Percentiles rank a stretch among this genome's conserved stretches.
These are phyloP conservation scores for Lagodon rhomboides DNA, from an alignment of 2,797 vertebrate genomes.

Conservation along the genomic window DNA sequence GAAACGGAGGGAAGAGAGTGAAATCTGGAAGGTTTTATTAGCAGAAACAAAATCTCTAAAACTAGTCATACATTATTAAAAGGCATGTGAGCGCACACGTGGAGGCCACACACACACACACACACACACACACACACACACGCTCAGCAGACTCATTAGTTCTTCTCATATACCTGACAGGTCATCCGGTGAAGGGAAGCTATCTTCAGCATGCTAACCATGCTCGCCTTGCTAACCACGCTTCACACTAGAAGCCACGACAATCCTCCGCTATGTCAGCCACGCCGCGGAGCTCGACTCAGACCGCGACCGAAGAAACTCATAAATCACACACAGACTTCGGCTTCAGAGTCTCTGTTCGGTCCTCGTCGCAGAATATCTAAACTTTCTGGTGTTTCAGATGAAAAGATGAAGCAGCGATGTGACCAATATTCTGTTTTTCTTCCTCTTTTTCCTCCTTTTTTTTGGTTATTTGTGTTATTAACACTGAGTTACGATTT, in stretches of 20 bases:
- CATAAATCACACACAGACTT: too few species aligned
- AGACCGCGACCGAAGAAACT: too few species aligned
- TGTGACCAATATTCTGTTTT: slow-evolving; percentile 5
- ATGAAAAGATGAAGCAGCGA: not conserved
- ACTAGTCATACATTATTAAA: not conserved
- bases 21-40: not conserved
- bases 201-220: slow-evolving; percentile 66
- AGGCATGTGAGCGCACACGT: not conserved
- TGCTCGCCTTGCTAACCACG: slow-evolving; percentile 42
- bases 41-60: not conserved
- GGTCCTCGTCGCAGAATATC: too few species aligned
- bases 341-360: too few species aligned
- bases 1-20: not conserved
- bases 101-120: not conserved
- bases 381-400: too few species aligned
- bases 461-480: not conserved
- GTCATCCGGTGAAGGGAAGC: slow-evolving; percentile 47
- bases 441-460: not conserved
- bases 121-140: not conserved
- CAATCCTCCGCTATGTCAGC: slow-evolving; percentile 17
- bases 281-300: not conserved
- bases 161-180: slow-evolving; percentile 44
- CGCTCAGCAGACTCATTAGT: slow-evolving; percentile 36
- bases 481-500: not conserved
- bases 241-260: slow-evolving; percentile 22